These are phyloP conservation scores for Prunella himalayana DNA, from an alignment of 2,113 vertebrate species.

Conservation along the genomic window DNA sequence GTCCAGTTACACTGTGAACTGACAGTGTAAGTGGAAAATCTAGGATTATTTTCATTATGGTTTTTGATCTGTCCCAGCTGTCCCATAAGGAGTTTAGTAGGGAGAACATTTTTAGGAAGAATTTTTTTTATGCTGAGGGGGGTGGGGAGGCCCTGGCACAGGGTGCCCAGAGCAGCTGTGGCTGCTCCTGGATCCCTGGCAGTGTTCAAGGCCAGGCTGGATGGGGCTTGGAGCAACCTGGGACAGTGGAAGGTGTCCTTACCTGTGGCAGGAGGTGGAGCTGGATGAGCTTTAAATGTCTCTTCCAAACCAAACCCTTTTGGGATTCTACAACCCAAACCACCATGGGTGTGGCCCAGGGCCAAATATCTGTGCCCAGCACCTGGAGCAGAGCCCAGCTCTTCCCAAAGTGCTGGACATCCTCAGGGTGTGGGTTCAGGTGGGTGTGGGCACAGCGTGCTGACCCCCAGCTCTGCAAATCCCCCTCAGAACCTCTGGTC, in stretches of 20 bases:
- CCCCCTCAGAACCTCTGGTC: background rate
- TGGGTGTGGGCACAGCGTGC: too few relatives aligned
- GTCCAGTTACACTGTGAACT: background rate
- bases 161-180: background rate
- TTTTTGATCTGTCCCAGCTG: background rate
- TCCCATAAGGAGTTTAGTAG: background rate
- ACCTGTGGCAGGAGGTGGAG: background rate
- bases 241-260: background rate
- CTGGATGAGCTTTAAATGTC: background rate
- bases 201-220: background rate
- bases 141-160: background rate
- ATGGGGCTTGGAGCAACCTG: rapidly evolving
- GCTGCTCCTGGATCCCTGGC: background rate
- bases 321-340: background rate
- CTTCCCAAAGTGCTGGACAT: background rate
- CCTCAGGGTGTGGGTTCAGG: rapidly evolving
- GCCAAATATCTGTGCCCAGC: background rate
- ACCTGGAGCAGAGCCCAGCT: background rate
- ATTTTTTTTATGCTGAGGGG: background rate
- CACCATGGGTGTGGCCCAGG: background rate
- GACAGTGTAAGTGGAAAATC: background rate
- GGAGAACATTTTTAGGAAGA: background rate
- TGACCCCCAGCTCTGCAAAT: background rate
- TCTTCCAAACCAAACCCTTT: background rate
- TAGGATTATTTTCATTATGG: background rate